Evolutionary conservation across 2,888 invertebrate species (phyloP).

Genomic region (Magallana nippona): DNA sequence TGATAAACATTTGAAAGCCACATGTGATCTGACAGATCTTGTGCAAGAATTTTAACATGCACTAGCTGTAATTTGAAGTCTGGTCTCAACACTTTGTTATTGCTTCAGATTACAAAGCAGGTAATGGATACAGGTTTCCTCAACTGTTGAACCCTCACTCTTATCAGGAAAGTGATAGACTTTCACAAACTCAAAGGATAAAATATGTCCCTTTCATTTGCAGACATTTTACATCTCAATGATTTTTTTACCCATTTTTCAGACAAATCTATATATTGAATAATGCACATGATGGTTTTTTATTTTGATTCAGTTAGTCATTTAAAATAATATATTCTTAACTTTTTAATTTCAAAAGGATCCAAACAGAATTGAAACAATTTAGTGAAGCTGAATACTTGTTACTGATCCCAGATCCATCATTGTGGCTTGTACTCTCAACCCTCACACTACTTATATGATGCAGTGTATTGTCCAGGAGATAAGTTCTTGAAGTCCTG

Average conservation of each 20-base stretch:
- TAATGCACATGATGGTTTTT: no score
- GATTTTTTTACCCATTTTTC: not conserved
- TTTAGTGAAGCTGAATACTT: no score
- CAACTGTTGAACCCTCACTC: not conserved
- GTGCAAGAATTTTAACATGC: not conserved
- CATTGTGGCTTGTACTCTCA: no score
- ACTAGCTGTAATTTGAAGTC: not conserved
- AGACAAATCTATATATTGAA: no score
- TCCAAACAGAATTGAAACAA: no score
- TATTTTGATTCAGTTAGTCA: no score
- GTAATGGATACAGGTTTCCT: not conserved
- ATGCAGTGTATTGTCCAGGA: no score
- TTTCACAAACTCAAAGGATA: not conserved
- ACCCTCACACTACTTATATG: no score
- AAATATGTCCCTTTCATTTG: not conserved
- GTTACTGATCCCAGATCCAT: no score
- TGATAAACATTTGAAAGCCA: slow-evolving; percentile 18
- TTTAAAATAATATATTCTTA: no score
- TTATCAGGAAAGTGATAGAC: slow-evolving; percentile 5
- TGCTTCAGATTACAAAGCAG: slow-evolving; percentile 10
- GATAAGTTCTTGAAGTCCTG: no score
- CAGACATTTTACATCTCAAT: not conserved
- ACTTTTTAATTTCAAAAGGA: no score
- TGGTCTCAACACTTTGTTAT: not conserved
- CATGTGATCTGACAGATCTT: slow-evolving; percentile 7